phyloP scores from a whole-genome alignment of 2,888 invertebrate genomes.

The Spisula subtruncata region DNA sequence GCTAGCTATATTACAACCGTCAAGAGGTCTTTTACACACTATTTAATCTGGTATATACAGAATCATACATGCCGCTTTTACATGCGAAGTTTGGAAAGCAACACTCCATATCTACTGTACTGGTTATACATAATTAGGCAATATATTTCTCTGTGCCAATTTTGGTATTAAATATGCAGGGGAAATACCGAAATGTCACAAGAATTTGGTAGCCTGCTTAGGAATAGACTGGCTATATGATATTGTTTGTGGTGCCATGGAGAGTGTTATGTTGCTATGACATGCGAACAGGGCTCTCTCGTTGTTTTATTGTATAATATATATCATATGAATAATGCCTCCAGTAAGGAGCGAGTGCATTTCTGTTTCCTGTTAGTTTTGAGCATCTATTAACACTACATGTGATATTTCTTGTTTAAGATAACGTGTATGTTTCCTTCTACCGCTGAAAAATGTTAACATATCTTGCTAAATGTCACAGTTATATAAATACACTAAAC shows the following conservation, averaged over 20 bases:
- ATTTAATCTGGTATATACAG: background rate
- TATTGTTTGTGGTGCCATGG: background rate
- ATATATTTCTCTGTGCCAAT: background rate
- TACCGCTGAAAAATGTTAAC: too few relatives aligned
- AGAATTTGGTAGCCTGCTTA: slow-evolving; percentile 39
- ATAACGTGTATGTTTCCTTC: too few relatives aligned
- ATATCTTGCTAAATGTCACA: too few relatives aligned
- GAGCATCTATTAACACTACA: too few relatives aligned
- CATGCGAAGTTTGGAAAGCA: background rate
- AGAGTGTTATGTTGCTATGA: background rate
- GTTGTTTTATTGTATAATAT: too few relatives aligned
- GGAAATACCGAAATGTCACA: slow-evolving; percentile 34
- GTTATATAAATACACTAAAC: too few relatives aligned
- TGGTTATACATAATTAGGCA: background rate
- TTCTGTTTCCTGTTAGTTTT: too few relatives aligned
- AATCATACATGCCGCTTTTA: background rate
- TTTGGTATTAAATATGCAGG: slow-evolving; percentile 40
- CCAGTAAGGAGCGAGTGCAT: too few relatives aligned
- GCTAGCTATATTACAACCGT: too few relatives aligned
- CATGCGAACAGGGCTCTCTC: background rate
- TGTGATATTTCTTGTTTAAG: too few relatives aligned
- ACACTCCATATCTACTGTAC: background rate
- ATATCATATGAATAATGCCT: too few relatives aligned
- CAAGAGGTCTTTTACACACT: background rate
- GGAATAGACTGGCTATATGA: background rate